phyloP scores from a whole-genome alignment of 2,888 invertebrate species.

The Petrolisthes cinctipes region DNA sequence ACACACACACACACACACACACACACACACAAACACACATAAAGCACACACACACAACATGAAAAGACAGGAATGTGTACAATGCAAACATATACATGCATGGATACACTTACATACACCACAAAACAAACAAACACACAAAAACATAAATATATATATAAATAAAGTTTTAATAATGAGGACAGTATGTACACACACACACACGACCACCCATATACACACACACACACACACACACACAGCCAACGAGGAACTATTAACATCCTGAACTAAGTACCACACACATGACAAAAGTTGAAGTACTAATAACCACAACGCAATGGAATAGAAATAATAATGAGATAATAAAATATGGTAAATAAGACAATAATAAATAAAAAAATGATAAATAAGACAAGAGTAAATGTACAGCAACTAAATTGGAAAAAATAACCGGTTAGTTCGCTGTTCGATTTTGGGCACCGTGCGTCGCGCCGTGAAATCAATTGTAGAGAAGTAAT shows the following conservation, averaged over 20 bases:
- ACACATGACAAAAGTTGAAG: no score
- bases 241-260: not conserved
- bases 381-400: not conserved
- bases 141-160: not conserved
- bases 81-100: no score
- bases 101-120: no score
- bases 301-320: no score
- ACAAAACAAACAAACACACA: no score
- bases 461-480: not conserved
- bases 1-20: no score
- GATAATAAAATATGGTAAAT: not conserved
- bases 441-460: not conserved
- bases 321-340: not conserved
- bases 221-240: not conserved
- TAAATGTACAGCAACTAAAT: not conserved
- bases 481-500: not conserved
- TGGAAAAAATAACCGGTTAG: not conserved
- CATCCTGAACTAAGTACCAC: no score
- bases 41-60: no score
- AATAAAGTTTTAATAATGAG: not conserved
- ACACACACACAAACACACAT: no score
- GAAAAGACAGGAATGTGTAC: no score
- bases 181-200: constrained; percentile 3
- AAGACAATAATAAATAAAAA: not conserved
- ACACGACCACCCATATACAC: not conserved